Conservation (phyloP, 2,888 invertebrate genomes). For the Anaspis maculata region DNA sequence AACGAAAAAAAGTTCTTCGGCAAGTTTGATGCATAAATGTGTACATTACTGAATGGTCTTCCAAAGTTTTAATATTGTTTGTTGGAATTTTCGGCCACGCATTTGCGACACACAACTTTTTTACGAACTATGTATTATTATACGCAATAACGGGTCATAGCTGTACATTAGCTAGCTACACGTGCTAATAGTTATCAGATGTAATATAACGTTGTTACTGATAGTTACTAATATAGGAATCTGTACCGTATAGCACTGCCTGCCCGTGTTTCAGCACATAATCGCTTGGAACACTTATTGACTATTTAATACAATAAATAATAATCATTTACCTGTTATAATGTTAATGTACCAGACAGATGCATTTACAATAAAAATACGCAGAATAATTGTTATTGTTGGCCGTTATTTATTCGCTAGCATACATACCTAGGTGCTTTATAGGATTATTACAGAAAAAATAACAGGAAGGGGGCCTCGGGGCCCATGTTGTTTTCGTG, state of each 20-base stretch:
- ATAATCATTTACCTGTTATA: constrained; percentile 43
- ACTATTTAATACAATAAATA: constrained; percentile 42
- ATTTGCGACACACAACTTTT: constrained; percentile 16
- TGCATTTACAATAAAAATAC: constrained; percentile 45
- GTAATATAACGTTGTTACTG: constrained; percentile 26
- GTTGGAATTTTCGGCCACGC: constrained; percentile 19
- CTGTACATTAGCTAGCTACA: constrained; percentile 17
- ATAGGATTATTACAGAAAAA: too few species aligned
- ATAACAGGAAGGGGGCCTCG: too few species aligned
- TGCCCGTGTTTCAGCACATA: constrained; percentile 43
- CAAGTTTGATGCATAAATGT: constrained; percentile 22
- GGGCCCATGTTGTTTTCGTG: too few species aligned
- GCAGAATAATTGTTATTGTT: constrained; percentile 40
- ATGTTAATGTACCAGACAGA: constrained; percentile 44
- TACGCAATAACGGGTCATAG: constrained; percentile 18
- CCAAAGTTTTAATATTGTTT: constrained; percentile 31
- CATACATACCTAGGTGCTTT: background rate
- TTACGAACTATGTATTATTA: constrained; percentile 14
- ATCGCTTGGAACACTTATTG: constrained; percentile 44
- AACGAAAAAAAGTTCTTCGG: constrained; percentile 19
- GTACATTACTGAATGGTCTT: constrained; percentile 34
- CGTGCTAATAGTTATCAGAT: constrained; percentile 28
- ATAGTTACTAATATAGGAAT: constrained; percentile 23
- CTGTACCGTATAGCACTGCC: constrained; percentile 45
- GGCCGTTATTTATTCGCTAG: constrained; percentile 1